phyloP scores from a whole-genome alignment of 35 echinoderm and acorn worm species.

The Eucidaris tribuloides region DNA sequence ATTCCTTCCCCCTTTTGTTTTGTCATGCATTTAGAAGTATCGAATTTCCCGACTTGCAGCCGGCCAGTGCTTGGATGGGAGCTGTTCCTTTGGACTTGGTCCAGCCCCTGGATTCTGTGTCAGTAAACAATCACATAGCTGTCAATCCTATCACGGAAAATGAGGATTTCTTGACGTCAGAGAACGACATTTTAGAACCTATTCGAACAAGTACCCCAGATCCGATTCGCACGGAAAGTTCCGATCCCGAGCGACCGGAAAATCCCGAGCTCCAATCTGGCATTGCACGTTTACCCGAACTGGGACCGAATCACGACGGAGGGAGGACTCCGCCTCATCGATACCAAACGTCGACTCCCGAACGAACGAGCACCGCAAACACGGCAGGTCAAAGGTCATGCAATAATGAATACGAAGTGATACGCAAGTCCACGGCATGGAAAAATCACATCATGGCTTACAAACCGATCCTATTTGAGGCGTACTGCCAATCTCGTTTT shows the following conservation, averaged over 20 bases:
- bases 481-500: neutral
- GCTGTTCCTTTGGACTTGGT: neutral
- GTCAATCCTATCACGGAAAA: neutral
- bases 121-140: too few species aligned
- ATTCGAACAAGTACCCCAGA: neutral
- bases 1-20: too few species aligned
- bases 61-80: neutral
- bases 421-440: neutral
- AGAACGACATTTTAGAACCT: neutral
- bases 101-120: neutral
- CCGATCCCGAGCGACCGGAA: neutral
- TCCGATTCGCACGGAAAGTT: neutral
- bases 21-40: too few species aligned
- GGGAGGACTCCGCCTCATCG: neutral
- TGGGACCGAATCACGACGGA: neutral
- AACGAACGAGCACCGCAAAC: conserved; percentile 8
- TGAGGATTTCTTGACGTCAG: neutral
- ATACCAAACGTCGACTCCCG: neutral
- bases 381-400: neutral
- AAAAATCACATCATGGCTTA: conserved; percentile 2
- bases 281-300: neutral
- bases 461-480: conserved; percentile 13
- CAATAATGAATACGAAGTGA: neutral
- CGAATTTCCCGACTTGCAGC: neutral
- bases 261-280: neutral